These are phyloP conservation scores for Characodon lateralis DNA, from an alignment of 2,797 vertebrate genomes.

Conservation along the genomic window DNA sequence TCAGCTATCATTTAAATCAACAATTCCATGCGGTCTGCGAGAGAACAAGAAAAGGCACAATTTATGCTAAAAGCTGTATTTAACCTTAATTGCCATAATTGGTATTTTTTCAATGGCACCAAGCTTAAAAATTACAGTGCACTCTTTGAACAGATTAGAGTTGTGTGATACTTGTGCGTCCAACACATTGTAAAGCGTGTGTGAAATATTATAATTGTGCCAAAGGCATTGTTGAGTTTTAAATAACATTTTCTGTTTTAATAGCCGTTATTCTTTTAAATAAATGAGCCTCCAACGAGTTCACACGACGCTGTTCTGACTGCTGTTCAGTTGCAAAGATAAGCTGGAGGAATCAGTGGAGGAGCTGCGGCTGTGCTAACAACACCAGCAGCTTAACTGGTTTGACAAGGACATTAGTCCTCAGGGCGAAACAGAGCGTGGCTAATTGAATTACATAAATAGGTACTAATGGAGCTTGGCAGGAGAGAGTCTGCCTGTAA, in stretches of 20 bases:
- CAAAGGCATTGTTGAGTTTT: constrained; percentile 26
- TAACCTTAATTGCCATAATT: constrained; percentile 78
- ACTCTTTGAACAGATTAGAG: constrained; percentile 64
- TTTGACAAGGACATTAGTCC: constrained; percentile 50
- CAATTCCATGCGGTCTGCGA: constrained; percentile 57
- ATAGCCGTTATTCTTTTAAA: constrained; percentile 8
- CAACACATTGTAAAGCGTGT: constrained; percentile 42
- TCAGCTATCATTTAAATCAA: constrained; percentile 62
- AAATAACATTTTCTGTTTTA: constrained; percentile 8
- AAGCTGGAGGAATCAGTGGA: constrained; percentile 46
- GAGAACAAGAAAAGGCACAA: constrained; percentile 63
- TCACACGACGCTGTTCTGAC: not conserved
- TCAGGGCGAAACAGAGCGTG: constrained; percentile 48
- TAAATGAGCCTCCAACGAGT: constrained; percentile 7
- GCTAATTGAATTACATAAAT: constrained; percentile 69
- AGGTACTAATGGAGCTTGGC: constrained; percentile 58
- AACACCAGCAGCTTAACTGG: constrained; percentile 77
- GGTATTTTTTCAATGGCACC: constrained; percentile 68
- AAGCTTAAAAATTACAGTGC: constrained; percentile 65
- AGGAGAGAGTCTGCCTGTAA: constrained; percentile 57
- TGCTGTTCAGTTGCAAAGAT: not conserved
- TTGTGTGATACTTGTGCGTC: constrained; percentile 51
- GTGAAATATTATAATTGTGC: constrained; percentile 28
- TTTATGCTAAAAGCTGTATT: constrained; percentile 75
- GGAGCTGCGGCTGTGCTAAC: constrained; percentile 52